Evolutionary conservation across 2,113 vertebrate genomes (phyloP).

Genomic region (Pampusana beccarii): DNA sequence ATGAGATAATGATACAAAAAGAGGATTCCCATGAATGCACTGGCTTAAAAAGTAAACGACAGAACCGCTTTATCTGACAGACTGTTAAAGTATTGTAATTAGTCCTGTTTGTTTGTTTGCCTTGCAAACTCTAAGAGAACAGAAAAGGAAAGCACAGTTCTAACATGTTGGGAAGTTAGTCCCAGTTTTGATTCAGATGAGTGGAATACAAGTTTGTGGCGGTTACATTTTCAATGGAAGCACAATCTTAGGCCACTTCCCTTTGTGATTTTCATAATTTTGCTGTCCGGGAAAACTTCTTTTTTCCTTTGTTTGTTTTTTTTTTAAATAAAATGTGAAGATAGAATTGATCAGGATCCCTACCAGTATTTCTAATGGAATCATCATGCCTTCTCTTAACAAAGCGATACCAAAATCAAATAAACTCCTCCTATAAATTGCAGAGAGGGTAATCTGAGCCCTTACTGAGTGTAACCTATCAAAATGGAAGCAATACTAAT

Average conservation of each 20-base stretch:
- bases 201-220: background rate
- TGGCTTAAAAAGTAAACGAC: background rate
- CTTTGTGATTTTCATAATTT: background rate
- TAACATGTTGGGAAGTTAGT: background rate
- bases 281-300: background rate
- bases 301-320: too few species aligned
- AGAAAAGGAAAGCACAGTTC: background rate
- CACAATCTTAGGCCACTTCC: background rate
- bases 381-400: background rate
- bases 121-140: background rate
- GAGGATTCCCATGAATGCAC: background rate
- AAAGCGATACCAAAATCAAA: background rate
- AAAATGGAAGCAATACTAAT: background rate
- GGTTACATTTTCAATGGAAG: background rate
- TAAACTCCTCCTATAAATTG: background rate
- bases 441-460: background rate
- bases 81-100: background rate
- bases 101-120: background rate
- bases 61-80: background rate
- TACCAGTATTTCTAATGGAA: background rate
- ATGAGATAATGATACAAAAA: background rate
- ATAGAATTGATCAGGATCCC: background rate
- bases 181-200: background rate
- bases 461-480: background rate
- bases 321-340: background rate